Conservation (phyloP, 2,113 vertebrate species). For the Hippocampus zosterae region DNA sequence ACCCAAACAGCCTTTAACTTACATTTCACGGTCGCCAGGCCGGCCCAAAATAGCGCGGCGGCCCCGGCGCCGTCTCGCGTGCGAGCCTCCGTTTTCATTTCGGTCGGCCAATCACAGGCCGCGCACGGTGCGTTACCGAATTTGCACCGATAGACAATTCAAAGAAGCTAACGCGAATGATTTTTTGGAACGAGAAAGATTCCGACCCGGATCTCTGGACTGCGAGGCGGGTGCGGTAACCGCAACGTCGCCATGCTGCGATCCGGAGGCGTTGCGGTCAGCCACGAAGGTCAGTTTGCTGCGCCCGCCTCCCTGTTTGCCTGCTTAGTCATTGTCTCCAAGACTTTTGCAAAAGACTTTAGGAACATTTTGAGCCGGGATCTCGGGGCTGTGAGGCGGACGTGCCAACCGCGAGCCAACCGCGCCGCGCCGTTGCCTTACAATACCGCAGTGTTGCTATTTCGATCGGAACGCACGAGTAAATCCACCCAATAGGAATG, state of each 20-base stretch:
- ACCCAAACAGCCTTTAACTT: constrained; percentile 1
- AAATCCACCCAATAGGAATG: constrained; percentile 30
- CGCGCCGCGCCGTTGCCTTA: background rate
- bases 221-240: no score
- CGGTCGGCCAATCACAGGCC: background rate
- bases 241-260: no score
- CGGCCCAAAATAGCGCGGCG: background rate
- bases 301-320: no score
- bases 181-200: no score
- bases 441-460: background rate
- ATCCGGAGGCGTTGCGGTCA: no score
- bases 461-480: constrained; percentile 9
- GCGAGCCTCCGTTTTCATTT: background rate
- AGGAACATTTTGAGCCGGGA: no score
- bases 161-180: no score
- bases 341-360: no score
- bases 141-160: no score
- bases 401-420: background rate
- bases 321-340: no score
- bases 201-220: no score
- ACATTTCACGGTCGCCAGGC: background rate
- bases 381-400: background rate
- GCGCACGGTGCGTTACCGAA: background rate
- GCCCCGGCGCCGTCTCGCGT: background rate
- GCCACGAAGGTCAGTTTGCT: no score